phyloP scores from a whole-genome alignment of 2,888 invertebrate species.

The Octodonta nipae region DNA sequence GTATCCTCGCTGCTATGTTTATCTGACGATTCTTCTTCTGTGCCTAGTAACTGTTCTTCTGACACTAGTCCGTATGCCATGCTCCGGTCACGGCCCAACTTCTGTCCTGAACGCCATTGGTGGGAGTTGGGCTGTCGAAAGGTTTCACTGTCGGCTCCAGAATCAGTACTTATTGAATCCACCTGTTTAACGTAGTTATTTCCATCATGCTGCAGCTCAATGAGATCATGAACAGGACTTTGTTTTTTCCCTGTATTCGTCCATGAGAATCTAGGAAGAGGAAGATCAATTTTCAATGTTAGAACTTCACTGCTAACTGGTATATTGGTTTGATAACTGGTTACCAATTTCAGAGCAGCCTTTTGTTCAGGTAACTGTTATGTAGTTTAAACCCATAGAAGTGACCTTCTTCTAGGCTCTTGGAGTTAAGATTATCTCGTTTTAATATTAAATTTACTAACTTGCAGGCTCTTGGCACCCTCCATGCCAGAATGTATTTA shows the following conservation, averaged over 20 bases:
- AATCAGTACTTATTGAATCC: conserved; percentile 51
- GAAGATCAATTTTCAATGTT: conserved; percentile 46
- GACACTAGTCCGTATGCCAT: conserved; percentile 46
- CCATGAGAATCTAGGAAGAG: conserved; percentile 67
- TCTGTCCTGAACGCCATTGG: conserved; percentile 72
- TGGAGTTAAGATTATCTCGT: no score
- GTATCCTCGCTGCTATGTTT: conserved; percentile 75
- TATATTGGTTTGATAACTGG: conserved; percentile 64
- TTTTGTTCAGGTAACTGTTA: no score
- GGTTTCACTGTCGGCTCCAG: conserved; percentile 50
- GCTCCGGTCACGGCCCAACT: conserved; percentile 37
- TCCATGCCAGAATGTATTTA: no score
- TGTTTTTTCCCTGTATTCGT: conserved; percentile 25
- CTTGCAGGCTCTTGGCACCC: no score
- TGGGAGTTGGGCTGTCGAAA: conserved; percentile 78
- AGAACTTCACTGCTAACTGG: conserved; percentile 52
- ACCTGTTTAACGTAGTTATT: conserved; percentile 36
- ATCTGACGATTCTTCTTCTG: conserved; percentile 79
- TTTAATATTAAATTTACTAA: no score
- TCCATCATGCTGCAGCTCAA: conserved; percentile 29
- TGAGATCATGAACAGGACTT: conserved; percentile 30
- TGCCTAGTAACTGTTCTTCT: conserved; percentile 53
- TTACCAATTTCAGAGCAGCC: conserved; percentile 62
- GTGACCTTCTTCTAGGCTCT: no score
- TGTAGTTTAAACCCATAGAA: no score